Evolutionary conservation across 2,797 vertebrate genomes (phyloP).

Genomic region (Rousettus madagascariensis): DNA sequence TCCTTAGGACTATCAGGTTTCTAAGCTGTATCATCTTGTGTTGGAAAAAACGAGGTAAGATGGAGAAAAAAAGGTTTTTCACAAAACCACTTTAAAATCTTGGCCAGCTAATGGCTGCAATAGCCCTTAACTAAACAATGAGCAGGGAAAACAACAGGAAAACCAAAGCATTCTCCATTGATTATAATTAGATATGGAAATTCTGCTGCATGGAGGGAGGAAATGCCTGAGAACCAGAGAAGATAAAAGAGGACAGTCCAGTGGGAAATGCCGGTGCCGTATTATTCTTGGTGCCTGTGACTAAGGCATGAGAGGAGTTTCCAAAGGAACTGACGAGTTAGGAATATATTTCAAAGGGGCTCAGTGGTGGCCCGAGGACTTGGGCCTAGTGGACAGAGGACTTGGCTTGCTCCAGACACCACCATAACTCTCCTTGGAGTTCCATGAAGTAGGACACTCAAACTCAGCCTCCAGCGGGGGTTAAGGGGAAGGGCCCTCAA

Average conservation of each 20-base stretch:
- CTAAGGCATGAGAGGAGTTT: not conserved
- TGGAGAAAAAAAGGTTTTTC: not conserved
- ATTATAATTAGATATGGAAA: not conserved
- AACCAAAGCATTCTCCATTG: not conserved
- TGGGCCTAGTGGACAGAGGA: not conserved
- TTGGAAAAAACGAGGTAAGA: not conserved
- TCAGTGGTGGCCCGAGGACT: not conserved
- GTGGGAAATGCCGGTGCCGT: not conserved
- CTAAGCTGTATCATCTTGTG: not conserved
- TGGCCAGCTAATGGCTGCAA: slow-evolving; percentile 40
- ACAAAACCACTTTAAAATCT: not conserved
- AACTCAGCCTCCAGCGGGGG: not conserved
- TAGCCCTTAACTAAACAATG: not conserved
- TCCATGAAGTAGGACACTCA: not conserved
- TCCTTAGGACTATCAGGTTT: not conserved
- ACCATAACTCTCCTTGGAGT: not conserved
- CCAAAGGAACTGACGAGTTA: not conserved
- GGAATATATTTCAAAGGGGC: not conserved
- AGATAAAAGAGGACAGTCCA: not conserved
- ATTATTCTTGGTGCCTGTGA: too few species aligned
- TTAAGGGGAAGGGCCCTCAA: too few species aligned
- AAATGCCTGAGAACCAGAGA: not conserved
- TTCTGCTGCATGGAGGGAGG: not conserved
- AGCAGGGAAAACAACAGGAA: not conserved
- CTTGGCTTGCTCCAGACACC: not conserved